Evolutionary conservation across 2,888 invertebrate species (phyloP).

Genomic region (Steinernema scapterisci): DNA sequence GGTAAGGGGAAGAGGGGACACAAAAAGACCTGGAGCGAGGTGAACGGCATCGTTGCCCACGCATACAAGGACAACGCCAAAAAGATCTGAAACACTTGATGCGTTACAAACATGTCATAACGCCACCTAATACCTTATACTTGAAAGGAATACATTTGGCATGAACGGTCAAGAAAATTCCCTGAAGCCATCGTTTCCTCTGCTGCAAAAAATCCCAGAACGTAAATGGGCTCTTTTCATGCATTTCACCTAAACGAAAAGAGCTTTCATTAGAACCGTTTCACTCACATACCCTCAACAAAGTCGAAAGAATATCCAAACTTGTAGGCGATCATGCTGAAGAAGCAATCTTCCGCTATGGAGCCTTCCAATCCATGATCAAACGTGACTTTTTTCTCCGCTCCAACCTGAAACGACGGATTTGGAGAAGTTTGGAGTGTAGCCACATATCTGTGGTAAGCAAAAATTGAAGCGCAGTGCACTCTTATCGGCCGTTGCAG

Average conservation of each 20-base stretch:
- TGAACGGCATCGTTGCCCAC: constrained; percentile 91
- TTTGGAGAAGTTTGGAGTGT: neutral
- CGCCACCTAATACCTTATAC: constrained; percentile 54
- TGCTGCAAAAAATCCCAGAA: constrained; percentile 93
- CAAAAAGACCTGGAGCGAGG: constrained; percentile 84
- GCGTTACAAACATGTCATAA: neutral
- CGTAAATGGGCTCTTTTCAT: constrained; percentile 95
- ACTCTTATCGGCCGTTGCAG: neutral
- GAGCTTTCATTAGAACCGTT: no score
- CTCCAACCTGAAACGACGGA: constrained; percentile 71
- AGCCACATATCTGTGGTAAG: neutral
- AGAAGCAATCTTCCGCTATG: constrained; percentile 96
- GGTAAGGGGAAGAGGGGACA: constrained; percentile 84
- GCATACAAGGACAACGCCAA: constrained; percentile 88
- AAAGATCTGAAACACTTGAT: constrained; percentile 76
- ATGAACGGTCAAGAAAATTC: constrained; percentile 70
- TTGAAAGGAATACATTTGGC: constrained; percentile 60
- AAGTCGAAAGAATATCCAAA: constrained; percentile 91
- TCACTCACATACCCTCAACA: constrained; percentile 78
- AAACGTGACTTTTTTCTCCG: constrained; percentile 89
- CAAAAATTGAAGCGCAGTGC: neutral
- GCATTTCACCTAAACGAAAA: constrained; percentile 80
- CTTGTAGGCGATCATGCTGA: constrained; percentile 90
- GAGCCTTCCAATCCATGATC: constrained; percentile 95
- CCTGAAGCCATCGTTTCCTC: constrained; percentile 87